These are phyloP conservation scores for Drosophila tanythrix DNA, from an alignment of 2,888 invertebrate genomes.

Conservation along the genomic window DNA sequence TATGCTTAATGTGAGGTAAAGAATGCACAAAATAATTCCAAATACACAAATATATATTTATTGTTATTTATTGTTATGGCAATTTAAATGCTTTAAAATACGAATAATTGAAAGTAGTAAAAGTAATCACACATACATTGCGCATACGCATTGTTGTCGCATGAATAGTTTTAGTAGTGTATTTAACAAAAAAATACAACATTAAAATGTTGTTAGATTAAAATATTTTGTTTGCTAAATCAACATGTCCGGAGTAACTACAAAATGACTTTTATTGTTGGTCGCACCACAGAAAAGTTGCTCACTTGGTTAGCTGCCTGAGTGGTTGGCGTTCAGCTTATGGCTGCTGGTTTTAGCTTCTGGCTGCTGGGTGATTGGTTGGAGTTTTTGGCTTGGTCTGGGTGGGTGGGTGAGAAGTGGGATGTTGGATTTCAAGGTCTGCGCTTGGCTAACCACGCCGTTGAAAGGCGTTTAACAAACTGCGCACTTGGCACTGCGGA, in stretches of 20 bases:
- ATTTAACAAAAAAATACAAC: conserved; percentile 5
- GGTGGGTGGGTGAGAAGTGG: conserved; percentile 6
- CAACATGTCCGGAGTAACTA: conserved; percentile 63
- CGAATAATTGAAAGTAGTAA: background rate
- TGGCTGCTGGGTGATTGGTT: background rate
- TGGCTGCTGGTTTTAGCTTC: conserved; percentile 13
- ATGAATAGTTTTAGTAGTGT: background rate
- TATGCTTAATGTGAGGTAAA: background rate
- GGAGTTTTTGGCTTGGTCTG: conserved; percentile 35
- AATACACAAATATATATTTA: background rate
- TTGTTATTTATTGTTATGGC: background rate
- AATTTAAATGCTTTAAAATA: background rate
- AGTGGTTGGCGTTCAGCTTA: conserved; percentile 40
- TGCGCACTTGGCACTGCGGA: conserved; percentile 62
- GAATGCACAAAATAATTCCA: background rate
- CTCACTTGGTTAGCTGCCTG: conserved; percentile 56
- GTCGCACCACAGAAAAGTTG: conserved; percentile 65
- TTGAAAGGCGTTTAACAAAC: conserved; percentile 81
- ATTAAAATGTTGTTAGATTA: conserved; percentile 66
- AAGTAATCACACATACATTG: background rate
- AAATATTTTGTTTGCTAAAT: conserved; percentile 76
- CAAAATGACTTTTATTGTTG: conserved; percentile 71
- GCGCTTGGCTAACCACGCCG: conserved; percentile 73
- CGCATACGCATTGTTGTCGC: background rate
- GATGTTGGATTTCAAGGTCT: conserved; percentile 70